Evolutionary conservation across 2,797 vertebrate genomes (phyloP), one percentile per base, ranked within the genome.

Genomic region (Anomalospiza imberbis): DNA sequence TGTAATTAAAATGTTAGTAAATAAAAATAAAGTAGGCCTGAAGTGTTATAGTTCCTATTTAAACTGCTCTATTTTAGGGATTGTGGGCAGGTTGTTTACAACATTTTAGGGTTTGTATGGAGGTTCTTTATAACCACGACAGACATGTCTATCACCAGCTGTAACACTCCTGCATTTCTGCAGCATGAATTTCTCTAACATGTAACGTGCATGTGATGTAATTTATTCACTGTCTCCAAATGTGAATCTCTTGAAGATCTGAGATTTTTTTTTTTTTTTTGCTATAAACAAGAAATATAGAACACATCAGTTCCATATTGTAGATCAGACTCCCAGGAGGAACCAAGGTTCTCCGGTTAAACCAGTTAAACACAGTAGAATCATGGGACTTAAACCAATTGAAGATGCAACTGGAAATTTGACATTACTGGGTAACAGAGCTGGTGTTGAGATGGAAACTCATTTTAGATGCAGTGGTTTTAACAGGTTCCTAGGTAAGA

Each of bases 251-350:
- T 44, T 73, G 58, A 54, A 66, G 15, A 70, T 20, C 11, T 22
- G 34, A 57, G 1, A 0, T 25, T 2, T 24, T 74, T 25, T 26
- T 36, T 72, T 36, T 75, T 36, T 28, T 76, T 70, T 36, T 15
- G 1, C 8, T 87, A 4, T 20, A 31, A 29, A 21, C 16, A 4
- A 38, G 7, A 62, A 25, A 3, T 22, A 2, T 7, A 6, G 54
- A 72, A 18, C 36, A 8, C 5, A 29, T 45, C 14, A 55, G 8
- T 9, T 84, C 26, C 25, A 1, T 16, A 1, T 19, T 22, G 24
- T n/a, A 74, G 16, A 25, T 79, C 36, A 73, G 47, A 34, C 15
- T 88, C 7, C 7, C 1, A 60, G n/a, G 9, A 42, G 13, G 42
- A 68, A 26, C 54, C 24, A 32, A 13, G 36, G 13, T 80, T 57